Evolutionary conservation across 2,888 invertebrate species (phyloP).

Genomic region (Eudemis profundana): DNA sequence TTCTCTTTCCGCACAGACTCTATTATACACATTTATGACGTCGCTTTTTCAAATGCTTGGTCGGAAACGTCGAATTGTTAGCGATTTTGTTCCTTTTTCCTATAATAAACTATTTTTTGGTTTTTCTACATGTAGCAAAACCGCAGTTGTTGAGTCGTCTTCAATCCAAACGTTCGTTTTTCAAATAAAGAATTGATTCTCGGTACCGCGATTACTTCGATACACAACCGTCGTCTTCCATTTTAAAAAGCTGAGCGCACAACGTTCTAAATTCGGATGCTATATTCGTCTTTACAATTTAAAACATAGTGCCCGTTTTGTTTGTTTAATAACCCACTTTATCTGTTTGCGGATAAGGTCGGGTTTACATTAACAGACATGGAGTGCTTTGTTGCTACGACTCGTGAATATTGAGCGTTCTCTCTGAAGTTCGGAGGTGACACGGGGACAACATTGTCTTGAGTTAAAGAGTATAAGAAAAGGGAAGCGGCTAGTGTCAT

Average conservation of each 20-base stretch:
- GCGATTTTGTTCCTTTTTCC: no score
- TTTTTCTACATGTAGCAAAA: background rate
- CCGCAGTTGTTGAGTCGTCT: background rate
- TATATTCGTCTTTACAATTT: conserved; percentile 54
- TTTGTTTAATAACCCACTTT: conserved; percentile 16
- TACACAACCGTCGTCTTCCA: conserved; percentile 20
- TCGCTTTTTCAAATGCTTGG: no score
- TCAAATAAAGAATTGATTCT: conserved; percentile 39
- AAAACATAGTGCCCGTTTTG: conserved; percentile 41
- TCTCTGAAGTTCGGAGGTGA: conserved; percentile 64
- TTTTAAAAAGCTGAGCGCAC: conserved; percentile 41
- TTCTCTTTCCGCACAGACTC: no score
- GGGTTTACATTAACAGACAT: conserved; percentile 44
- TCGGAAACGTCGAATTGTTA: no score
- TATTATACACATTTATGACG: no score
- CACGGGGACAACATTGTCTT: conserved; percentile 56
- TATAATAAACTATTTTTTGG: no score
- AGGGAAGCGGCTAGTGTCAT: conserved; percentile 50
- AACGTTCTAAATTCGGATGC: conserved; percentile 51
- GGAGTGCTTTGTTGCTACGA: conserved; percentile 53
- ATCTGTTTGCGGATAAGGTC: conserved; percentile 46
- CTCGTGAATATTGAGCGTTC: conserved; percentile 68
- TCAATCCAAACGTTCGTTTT: conserved; percentile 14
- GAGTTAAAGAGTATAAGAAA: conserved; percentile 62
- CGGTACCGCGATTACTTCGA: conserved; percentile 26